Percentiles rank a stretch among this genome's conserved stretches.
Evolutionary conservation across 2,888 invertebrate species (phyloP).

Genomic region (Venustoraphidia nigricollis): DNA sequence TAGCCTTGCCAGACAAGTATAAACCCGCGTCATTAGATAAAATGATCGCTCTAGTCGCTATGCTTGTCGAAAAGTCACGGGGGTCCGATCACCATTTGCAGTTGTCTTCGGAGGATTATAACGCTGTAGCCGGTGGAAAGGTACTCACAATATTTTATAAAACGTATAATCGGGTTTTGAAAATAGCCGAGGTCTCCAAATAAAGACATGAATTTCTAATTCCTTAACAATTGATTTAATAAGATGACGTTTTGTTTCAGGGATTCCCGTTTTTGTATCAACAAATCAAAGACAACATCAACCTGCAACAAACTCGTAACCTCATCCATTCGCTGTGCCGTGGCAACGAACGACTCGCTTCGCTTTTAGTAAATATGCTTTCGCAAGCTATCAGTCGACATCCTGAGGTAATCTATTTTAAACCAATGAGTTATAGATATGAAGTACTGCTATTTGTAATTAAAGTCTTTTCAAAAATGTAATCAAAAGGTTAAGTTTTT

Average conservation of each 20-base stretch:
- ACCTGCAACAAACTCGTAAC: constrained; percentile 80
- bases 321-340: constrained; percentile 82
- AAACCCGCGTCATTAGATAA: constrained; percentile 85
- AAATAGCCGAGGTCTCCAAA: not conserved
- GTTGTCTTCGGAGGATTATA: constrained; percentile 62
- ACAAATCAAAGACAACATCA: constrained; percentile 87
- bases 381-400: constrained; percentile 83
- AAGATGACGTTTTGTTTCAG: constrained; percentile 27
- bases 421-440: too few species aligned
- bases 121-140: constrained; percentile 74
- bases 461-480: too few species aligned
- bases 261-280: constrained; percentile 88
- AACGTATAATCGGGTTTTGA: too few species aligned
- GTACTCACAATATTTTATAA: constrained; percentile 24
- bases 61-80: constrained; percentile 76
- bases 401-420: constrained; percentile 50
- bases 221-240: not conserved
- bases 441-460: too few species aligned
- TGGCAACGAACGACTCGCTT: constrained; percentile 80
- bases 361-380: constrained; percentile 77
- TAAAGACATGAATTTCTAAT: not conserved
- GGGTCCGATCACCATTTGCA: constrained; percentile 59
- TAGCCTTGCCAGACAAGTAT: constrained; percentile 56
- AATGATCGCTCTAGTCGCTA: constrained; percentile 84
- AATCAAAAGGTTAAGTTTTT: too few species aligned